Evolutionary conservation across 2,113 vertebrate genomes (phyloP), one percentile per base, ranked within the genome.

Genomic region (Hemicordylus capensis): DNA sequence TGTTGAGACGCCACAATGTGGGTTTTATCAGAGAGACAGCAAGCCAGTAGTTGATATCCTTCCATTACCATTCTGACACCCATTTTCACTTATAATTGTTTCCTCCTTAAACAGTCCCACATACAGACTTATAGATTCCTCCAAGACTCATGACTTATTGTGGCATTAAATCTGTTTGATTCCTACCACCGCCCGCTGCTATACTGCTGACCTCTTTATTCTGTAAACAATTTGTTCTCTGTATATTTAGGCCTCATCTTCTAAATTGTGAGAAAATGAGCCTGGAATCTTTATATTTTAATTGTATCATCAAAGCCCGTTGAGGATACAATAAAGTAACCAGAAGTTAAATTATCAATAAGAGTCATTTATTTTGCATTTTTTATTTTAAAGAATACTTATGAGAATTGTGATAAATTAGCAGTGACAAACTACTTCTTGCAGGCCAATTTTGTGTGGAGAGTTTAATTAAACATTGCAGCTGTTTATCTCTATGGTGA

Each of bases 381-480:
- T 96, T 85, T 96, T 96, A 97, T 96, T 97, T 96, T 96, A 96
- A 96, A 96, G 95, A 96, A 97, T 96, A 97, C 96, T 96, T 97
- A 95, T 66, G 96, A 97, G 96, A 96, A 96, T 97, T 97, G 96
- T 96, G 96, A 96, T 96, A 95, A 96, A 97, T 96, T 97, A 96
- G 94, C 94, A 96, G 91, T 96, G 96, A 96, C 96, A 96, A 96
- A 97, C 96, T 96, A 96, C 94, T 96, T 96, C 96, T 96, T 96
- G 93, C 95, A 96, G 92, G 91, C 95, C 96, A 96, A 96, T 97
- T 96, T 97, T 96, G 95, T 96, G 94, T 96, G 96, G 95, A 96
- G 96, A 97, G 96, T 97, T 97, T 97, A 97, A 97, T 97, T 97
- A 97, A 97, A 96, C 96, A 96, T 95, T 97, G 96, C 96, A 97